Evolutionary conservation across 37 sponge, comb jelly and placozoan genomes (phyloP).

Genomic region (Ianthella basta): DNA sequence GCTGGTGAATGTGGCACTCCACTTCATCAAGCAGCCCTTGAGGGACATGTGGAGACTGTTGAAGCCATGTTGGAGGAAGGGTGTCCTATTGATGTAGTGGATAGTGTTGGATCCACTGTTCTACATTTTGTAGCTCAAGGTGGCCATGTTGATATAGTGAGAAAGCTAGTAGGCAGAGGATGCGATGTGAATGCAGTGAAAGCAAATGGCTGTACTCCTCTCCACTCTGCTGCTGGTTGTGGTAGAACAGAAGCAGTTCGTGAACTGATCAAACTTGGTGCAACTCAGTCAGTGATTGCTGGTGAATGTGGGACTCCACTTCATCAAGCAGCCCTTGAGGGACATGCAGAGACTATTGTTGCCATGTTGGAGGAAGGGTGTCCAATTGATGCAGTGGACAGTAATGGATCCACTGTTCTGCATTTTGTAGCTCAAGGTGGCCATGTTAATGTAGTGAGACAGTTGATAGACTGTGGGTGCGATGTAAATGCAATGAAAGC

Average conservation of each 20-base stretch:
- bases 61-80: no score
- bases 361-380: not conserved
- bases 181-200: not conserved
- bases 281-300: not conserved
- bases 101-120: no score
- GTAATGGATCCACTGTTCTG: not conserved
- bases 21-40: no score
- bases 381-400: not conserved
- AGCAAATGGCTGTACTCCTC: not conserved
- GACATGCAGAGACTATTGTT: not conserved
- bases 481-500: not conserved
- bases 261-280: not conserved
- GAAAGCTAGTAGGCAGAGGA: no score
- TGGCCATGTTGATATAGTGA: no score
- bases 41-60: no score
- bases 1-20: no score
- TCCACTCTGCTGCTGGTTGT: not conserved
- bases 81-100: no score
- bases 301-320: conserved; percentile 2
- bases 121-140: no score
- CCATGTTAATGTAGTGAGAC: not conserved
- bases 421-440: not conserved
- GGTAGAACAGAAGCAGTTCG: not conserved
- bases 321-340: not conserved
- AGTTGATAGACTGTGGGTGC: not conserved